phyloP scores from a whole-genome alignment of 2,797 vertebrate genomes.

The Helicolenus hilgendorfi region DNA sequence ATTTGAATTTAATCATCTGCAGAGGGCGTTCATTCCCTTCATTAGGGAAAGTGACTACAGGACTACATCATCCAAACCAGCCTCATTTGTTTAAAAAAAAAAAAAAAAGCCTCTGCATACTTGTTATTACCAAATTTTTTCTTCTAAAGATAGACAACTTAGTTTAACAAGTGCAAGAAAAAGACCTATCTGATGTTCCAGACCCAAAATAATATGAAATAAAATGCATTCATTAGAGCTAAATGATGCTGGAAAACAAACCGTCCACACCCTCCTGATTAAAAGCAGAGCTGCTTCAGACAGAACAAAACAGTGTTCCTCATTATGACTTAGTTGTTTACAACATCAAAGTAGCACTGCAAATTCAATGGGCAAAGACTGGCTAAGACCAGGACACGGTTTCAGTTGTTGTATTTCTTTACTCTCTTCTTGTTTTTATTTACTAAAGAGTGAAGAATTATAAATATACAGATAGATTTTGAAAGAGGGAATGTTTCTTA shows the following conservation, averaged over 20 bases:
- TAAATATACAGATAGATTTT: background rate
- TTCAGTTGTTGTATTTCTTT: background rate
- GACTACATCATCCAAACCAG: background rate
- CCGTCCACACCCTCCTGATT: constrained; percentile 10
- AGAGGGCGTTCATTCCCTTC: background rate
- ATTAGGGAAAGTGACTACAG: background rate
- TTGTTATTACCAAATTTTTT: background rate
- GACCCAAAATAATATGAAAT: background rate
- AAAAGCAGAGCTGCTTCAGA: constrained; percentile 34
- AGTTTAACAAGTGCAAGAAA: background rate
- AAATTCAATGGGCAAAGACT: background rate
- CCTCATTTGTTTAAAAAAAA: background rate
- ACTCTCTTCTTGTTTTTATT: background rate
- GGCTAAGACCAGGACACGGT: background rate
- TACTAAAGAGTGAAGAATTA: background rate
- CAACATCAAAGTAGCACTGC: constrained; percentile 31
- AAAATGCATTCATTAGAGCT: constrained; percentile 20
- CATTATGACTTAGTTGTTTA: constrained; percentile 47
- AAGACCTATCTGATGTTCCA: background rate
- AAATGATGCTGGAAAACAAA: constrained; percentile 6
- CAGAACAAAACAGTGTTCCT: constrained; percentile 29
- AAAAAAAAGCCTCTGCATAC: background rate
- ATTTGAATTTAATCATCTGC: constrained; percentile 1
- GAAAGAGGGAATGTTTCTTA: background rate
- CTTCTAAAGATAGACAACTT: background rate